These are phyloP conservation scores for Stichodactyla mertensii DNA, from an alignment of 64 coral and sea anemone species.

Conservation along the genomic window DNA sequence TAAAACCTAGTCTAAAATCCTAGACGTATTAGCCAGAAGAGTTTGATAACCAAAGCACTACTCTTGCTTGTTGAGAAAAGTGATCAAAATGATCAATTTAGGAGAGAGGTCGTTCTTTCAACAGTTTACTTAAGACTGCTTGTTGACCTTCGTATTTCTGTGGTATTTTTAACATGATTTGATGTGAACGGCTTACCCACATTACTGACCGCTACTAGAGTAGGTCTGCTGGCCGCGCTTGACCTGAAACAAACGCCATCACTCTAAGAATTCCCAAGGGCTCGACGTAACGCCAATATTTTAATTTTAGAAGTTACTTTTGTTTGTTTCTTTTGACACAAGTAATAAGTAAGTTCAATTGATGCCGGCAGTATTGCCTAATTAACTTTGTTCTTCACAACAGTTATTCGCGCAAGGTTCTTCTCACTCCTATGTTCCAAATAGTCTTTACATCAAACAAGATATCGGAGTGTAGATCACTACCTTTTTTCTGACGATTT, in stretches of 20 bases:
- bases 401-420: not conserved
- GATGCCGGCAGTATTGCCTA: slow-evolving; percentile 13
- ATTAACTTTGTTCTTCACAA: slow-evolving; percentile 8
- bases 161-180: not conserved
- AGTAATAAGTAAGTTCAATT: slow-evolving; percentile 4
- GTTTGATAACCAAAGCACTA: not conserved
- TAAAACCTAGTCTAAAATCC: slow-evolving; percentile 1
- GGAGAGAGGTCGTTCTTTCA: not conserved
- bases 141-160: not conserved
- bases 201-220: not conserved
- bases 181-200: not conserved
- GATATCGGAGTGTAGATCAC: not conserved
- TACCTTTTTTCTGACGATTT: not conserved
- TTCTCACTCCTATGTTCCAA: not conserved
- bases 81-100: not conserved
- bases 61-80: not conserved
- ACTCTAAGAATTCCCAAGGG: not conserved
- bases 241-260: not conserved
- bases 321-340: slow-evolving; percentile 19
- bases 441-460: not conserved
- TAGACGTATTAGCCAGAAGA: not conserved
- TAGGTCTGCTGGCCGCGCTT: not conserved
- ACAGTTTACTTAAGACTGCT: not conserved
- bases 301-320: slow-evolving; percentile 13
- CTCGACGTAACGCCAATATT: not conserved